These are phyloP conservation scores for Rhinogobio ventralis DNA, from an alignment of 2,797 vertebrate genomes.

Conservation along the genomic window DNA sequence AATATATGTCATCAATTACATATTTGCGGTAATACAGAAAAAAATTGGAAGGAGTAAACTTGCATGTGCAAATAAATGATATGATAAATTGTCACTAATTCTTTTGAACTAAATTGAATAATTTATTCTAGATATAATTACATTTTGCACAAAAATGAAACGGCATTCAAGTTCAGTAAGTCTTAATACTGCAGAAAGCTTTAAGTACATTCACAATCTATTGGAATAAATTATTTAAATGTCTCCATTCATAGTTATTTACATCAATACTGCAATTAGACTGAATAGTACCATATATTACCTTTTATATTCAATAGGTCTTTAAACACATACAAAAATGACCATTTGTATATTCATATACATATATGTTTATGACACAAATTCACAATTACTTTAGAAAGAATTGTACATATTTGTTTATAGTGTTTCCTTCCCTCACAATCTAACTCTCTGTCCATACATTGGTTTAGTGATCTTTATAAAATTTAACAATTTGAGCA, in stretches of 20 bases:
- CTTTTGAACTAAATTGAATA: slow-evolving; percentile 84
- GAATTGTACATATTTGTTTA: slow-evolving; percentile 88
- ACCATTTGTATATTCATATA: slow-evolving; percentile 86
- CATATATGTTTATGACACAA: slow-evolving; percentile 93
- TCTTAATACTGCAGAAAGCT: slow-evolving; percentile 92
- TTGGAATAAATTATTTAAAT: slow-evolving; percentile 90
- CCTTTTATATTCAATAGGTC: slow-evolving; percentile 85
- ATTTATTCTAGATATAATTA: slow-evolving; percentile 80
- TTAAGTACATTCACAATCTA: slow-evolving; percentile 98
- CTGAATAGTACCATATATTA: slow-evolving; percentile 87
- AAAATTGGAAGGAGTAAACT: slow-evolving; percentile 86
- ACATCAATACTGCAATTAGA: slow-evolving; percentile 90
- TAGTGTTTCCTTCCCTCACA: slow-evolving; percentile 80
- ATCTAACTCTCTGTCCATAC: slow-evolving; percentile 82
- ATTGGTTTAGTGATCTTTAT: slow-evolving; percentile 83
- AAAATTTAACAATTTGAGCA: slow-evolving; percentile 96
- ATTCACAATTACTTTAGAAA: slow-evolving; percentile 99
- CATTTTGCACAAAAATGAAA: slow-evolving; percentile 93
- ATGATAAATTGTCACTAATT: slow-evolving; percentile 86
- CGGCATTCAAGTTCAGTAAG: slow-evolving; percentile 92
- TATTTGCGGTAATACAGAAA: slow-evolving; percentile 86
- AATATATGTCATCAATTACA: slow-evolving; percentile 85
- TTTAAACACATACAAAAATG: slow-evolving; percentile 98
- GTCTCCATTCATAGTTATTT: slow-evolving; percentile 95
- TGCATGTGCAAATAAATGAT: slow-evolving; percentile 88